Base-by-base conservation (phyloP, 2,888 invertebrate genomes). In the Thumatha senex region DNA sequence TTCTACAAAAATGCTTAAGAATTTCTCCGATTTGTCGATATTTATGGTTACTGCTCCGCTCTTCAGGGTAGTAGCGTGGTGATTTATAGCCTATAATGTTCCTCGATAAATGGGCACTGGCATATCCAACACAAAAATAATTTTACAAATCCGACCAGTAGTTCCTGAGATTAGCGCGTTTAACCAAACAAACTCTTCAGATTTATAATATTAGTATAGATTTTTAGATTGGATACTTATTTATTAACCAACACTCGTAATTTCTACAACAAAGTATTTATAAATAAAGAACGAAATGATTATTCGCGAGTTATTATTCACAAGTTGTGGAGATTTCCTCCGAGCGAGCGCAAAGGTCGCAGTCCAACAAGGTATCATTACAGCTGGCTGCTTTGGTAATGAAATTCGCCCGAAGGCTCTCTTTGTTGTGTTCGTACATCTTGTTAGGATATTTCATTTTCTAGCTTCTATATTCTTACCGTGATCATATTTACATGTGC, bases 391-490 rank as follows among this genome's bases (percentile, higher is more conserved):
- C 13, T 13, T 55, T 39, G 51, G 65, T 70, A 76, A 76, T 75
- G 72, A 63, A 74, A 70, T 61, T 56, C 48, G 67, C 79, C 67
- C 49, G 52, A 29, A 63, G 80, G 69, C 12, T 51, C 61, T 64
- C 76, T 78, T 79, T 78, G 76, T 78, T 73, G 54, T 62, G 58
- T 55, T 54, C 7, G 58, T 58, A 56, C 59, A 56, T 56, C 70
- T 71, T 56, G 69, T 75, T 70, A 73, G 61, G 58, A 67, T 71
- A 74, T 72, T 71, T 69, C 63, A 70, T 75, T 72, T 71, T 60
- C 49, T 50, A 55, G 59, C 65, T 70, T 67, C 70, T 65, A 67
- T 67, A 51, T 62, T 63, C 54, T 55, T 58, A 57, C 44, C 63
- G 48, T 42, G 51, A 35, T 13, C 35, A 29, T 49, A 40, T 44